These are phyloP conservation scores for Cerastis rubricosa DNA, from an alignment of 2,888 invertebrate species.

Conservation along the genomic window DNA sequence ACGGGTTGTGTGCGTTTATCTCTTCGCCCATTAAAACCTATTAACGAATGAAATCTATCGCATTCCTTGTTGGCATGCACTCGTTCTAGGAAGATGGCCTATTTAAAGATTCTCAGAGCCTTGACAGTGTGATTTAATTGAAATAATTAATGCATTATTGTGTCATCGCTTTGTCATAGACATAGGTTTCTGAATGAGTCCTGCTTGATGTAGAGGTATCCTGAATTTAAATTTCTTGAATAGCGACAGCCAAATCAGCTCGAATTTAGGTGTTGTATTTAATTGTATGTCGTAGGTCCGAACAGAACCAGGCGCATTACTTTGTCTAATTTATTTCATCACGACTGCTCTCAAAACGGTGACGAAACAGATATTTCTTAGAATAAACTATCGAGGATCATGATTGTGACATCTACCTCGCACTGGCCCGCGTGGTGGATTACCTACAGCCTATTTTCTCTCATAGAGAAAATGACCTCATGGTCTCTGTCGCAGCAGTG, in stretches of 20 bases:
- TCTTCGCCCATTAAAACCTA: constrained; percentile 66
- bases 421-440: neutral
- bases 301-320: neutral
- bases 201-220: neutral
- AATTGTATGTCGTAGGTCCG: neutral
- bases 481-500: too few relatives aligned
- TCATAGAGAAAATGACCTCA: neutral
- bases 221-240: neutral
- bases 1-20: constrained; percentile 58
- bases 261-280: too few relatives aligned
- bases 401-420: neutral
- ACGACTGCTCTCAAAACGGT: neutral
- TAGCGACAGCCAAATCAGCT: neutral
- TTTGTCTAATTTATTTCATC: neutral
- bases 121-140: constrained; percentile 67
- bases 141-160: constrained; percentile 34
- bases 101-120: constrained; percentile 64
- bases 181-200: neutral
- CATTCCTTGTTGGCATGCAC: constrained; percentile 70
- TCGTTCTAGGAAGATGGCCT: constrained; percentile 71
- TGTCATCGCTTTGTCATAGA: constrained; percentile 35
- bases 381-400: neutral
- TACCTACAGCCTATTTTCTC: neutral
- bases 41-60: constrained; percentile 70
- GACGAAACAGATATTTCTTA: too few relatives aligned